Base-by-base conservation (phyloP, 92 coral and sea anemone genomes). In the Hydrozoanthus gracilis region DNA sequence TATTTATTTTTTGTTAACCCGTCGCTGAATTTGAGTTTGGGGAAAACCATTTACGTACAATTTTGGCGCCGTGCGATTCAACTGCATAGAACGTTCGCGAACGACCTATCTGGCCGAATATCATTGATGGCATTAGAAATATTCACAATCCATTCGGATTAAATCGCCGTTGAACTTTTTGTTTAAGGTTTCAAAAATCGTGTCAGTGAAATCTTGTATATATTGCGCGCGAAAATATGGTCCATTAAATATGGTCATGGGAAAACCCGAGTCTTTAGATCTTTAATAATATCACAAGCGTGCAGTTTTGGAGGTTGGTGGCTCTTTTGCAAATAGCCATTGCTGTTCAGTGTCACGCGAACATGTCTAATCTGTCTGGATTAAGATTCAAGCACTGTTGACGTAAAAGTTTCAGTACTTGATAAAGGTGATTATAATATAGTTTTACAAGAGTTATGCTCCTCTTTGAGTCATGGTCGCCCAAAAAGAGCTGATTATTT, bases 291-390 rank as follows among this genome's bases (percentile, higher is more conserved):
- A 74, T 48, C n/a, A 11, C n/a, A n/a, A 55, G 46, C 13, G 45
- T 72, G 2, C 10, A 27, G 48, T 8, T 27, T 71, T 47, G 9
- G 27, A 47, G n/a, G 39, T 64, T 56, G 15, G 35, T 65, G 73
- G 39, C 39, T 27, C 39, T 27, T 79, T 52, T 76, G 47, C 50
- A 16, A 79, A 47, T 45, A 2, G n/a, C 55, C 27, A 44, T 61
- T 4, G 8, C 74, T 64, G 73, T 16, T 80, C 5, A 80, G 66
- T 65, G 85, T 80, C 73, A 80, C 74, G 74, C 85, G 74, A 80
- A 47, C 50, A 18, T 62, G 16, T 16, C 55, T 27, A 27, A 27
- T 27, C 39, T 27, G 79, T 74, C 55, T 16, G 5, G 79, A n/a
- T 16, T 6, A 15, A 17, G 45, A 48, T 44, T 48, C 49, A 46